Evolutionary conservation across 2,113 vertebrate genomes (phyloP).

Genomic region (Barbus barbus): DNA sequence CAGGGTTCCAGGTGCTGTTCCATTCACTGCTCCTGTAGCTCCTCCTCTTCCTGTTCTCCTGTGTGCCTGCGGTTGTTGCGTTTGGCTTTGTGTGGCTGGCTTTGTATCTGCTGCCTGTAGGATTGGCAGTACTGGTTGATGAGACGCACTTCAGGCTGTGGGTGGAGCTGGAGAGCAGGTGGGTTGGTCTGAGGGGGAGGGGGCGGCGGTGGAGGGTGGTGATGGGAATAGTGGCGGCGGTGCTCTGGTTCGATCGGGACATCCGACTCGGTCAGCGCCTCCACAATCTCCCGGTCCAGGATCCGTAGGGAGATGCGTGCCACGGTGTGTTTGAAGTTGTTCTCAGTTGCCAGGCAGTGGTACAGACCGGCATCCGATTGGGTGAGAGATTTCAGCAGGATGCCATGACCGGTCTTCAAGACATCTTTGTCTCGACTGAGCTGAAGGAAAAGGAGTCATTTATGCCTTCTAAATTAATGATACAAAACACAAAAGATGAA

Average conservation of each 20-base stretch:
- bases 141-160: constrained; percentile 60
- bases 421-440: constrained; percentile 72
- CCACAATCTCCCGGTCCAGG: constrained; percentile 78
- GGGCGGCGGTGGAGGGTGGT: constrained; percentile 44
- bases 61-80: constrained; percentile 58
- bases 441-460: constrained; percentile 55
- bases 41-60: constrained; percentile 25
- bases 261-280: constrained; percentile 70
- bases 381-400: constrained; percentile 79
- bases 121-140: constrained; percentile 67
- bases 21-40: constrained; percentile 34
- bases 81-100: constrained; percentile 57
- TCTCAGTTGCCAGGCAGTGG: constrained; percentile 83
- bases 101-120: constrained; percentile 58
- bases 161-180: constrained; percentile 34
- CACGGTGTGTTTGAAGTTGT: constrained; percentile 82
- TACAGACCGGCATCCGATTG: constrained; percentile 78
- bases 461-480: neutral
- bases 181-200: constrained; percentile 49
- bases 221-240: constrained; percentile 32
- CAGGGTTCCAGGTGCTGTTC: neutral
- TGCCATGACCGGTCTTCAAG: constrained; percentile 78
- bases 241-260: constrained; percentile 2
- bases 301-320: constrained; percentile 77
- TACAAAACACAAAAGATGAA: neutral